Evolutionary conservation across 2,797 vertebrate genomes (phyloP).

Genomic region (Bucorvus abyssinicus): DNA sequence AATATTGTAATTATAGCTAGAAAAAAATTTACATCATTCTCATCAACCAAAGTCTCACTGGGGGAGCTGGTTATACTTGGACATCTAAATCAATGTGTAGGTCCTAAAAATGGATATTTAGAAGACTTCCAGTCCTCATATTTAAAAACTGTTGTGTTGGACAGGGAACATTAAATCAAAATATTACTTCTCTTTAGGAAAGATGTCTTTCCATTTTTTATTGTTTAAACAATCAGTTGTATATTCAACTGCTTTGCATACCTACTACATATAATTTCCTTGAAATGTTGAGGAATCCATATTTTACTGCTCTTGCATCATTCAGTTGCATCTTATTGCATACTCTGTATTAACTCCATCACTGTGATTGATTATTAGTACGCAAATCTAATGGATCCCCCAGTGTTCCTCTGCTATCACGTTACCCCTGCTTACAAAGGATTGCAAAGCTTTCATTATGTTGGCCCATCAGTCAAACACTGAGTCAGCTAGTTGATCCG

Average conservation of each 20-base stretch:
- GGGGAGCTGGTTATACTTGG: background rate
- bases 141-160: background rate
- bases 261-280: background rate
- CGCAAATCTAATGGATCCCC: slow-evolving; percentile 51
- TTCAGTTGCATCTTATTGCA: too few relatives aligned
- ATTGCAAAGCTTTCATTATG: slow-evolving; percentile 47
- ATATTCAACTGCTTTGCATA: background rate
- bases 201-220: background rate
- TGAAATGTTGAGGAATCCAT: background rate
- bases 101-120: background rate
- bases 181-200: background rate
- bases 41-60: background rate
- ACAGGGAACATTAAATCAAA: background rate
- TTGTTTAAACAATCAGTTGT: background rate
- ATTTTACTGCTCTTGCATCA: background rate
- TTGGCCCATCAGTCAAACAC: slow-evolving; percentile 24
- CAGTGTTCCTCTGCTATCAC: slow-evolving; percentile 19
- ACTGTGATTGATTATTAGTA: slow-evolving; percentile 38
- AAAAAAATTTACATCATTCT: background rate
- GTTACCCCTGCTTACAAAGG: slow-evolving; percentile 36
- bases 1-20: slow-evolving; percentile 41
- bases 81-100: background rate
- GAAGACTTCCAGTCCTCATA: background rate
- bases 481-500: slow-evolving; percentile 22
- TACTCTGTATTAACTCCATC: too few relatives aligned